These are phyloP conservation scores for Percopsis transmontana DNA, from an alignment of 2,113 vertebrate species.

Conservation along the genomic window DNA sequence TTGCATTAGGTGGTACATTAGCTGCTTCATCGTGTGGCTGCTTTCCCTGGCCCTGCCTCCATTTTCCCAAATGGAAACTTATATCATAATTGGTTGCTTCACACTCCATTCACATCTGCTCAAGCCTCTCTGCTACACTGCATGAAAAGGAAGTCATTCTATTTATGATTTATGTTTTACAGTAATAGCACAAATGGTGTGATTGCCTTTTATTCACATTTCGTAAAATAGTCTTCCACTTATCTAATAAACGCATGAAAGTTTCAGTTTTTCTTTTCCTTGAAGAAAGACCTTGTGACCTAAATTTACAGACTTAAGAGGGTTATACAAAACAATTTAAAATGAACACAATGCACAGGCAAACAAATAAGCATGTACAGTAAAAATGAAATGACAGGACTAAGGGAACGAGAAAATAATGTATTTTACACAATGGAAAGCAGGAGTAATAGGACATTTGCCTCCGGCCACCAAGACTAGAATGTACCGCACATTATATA, in stretches of 20 bases:
- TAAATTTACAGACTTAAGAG: no score
- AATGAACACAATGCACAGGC: no score
- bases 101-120: conserved; percentile 28
- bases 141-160: conserved; percentile 13
- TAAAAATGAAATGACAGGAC: no score
- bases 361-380: no score
- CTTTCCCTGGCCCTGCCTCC: not conserved
- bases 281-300: not conserved
- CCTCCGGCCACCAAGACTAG: no score
- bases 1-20: not conserved
- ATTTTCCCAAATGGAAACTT: conserved; percentile 3
- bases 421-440: no score
- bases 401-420: no score
- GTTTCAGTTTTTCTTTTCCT: not conserved
- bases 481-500: no score
- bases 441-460: no score
- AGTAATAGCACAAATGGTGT: conserved; percentile 9
- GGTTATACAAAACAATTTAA: no score
- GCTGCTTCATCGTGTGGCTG: not conserved
- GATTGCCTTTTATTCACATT: conserved; percentile 1
- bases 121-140: not conserved
- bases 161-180: conserved; percentile 14
- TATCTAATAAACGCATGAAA: not conserved
- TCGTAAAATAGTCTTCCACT: conserved; percentile 1
- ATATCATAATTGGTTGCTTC: conserved; percentile 31